These are phyloP conservation scores for Anodontia alba DNA, from an alignment of 2,888 invertebrate species.

Conservation along the genomic window DNA sequence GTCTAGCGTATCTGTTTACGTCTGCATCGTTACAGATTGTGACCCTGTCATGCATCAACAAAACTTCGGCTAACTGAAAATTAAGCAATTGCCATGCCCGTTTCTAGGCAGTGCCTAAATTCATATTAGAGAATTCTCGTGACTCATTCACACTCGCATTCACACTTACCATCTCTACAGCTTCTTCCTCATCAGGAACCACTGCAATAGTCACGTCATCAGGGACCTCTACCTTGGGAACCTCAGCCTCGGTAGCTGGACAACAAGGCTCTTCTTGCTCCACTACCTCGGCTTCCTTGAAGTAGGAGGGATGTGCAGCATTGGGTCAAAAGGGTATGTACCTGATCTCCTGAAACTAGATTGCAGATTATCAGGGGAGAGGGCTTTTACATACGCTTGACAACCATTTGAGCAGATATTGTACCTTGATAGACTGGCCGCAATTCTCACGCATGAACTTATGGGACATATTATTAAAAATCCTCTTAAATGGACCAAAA, in stretches of 20 bases:
- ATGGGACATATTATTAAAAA: constrained; percentile 32
- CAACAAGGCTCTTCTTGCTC: background rate
- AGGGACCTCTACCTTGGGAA: too few relatives aligned
- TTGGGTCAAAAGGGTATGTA: background rate
- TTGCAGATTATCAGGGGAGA: background rate
- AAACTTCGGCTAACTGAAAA: too few relatives aligned
- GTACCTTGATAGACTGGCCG: background rate
- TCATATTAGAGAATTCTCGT: too few relatives aligned
- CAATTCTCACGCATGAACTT: constrained; percentile 32
- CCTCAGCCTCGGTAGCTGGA: background rate
- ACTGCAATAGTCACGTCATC: too few relatives aligned
- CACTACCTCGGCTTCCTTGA: background rate
- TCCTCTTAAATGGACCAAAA: constrained; percentile 46
- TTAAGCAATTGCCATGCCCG: too few relatives aligned
- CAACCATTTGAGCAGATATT: background rate
- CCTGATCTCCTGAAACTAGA: background rate
- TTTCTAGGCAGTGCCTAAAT: too few relatives aligned
- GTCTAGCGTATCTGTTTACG: too few relatives aligned
- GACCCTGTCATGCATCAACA: too few relatives aligned
- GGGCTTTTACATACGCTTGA: background rate
- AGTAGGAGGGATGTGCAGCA: background rate
- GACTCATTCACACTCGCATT: too few relatives aligned
- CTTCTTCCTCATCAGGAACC: too few relatives aligned
- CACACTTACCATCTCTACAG: too few relatives aligned
- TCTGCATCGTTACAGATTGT: too few relatives aligned